Conservation (phyloP, 1,140 invertebrate species). For the Ctenoplectra terminalis region DNA sequence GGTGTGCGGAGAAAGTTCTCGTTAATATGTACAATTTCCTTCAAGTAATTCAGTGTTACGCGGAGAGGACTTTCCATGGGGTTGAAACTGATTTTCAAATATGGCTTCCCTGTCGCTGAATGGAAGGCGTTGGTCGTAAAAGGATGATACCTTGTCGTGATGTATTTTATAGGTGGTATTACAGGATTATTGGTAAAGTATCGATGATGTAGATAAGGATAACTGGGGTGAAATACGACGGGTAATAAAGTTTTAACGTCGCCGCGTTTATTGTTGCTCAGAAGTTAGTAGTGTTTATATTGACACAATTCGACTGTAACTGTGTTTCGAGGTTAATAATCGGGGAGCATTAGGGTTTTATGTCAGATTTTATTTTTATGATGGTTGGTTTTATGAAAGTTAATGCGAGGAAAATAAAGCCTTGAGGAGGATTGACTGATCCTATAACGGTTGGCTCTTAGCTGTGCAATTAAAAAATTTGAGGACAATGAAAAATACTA, state of each 20-base stretch:
- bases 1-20: too few relatives aligned
- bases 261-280: background rate
- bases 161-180: background rate
- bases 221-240: background rate
- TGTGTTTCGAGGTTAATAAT: background rate
- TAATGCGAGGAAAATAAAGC: too few relatives aligned
- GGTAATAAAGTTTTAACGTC: background rate
- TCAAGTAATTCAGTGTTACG: too few relatives aligned
- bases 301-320: background rate
- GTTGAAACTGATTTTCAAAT: background rate
- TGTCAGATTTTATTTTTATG: too few relatives aligned
- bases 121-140: background rate
- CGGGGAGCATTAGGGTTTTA: background rate
- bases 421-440: too few relatives aligned
- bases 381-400: too few relatives aligned
- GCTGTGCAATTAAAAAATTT: too few relatives aligned
- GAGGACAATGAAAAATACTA: too few relatives aligned
- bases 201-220: background rate
- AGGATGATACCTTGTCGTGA: background rate
- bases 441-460: too few relatives aligned
- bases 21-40: too few relatives aligned
- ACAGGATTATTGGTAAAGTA: background rate
- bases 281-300: background rate
- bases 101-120: background rate
- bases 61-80: background rate